Evolutionary conservation across 2,797 vertebrate species (phyloP), one percentile per base, ranked within the genome.

Genomic region (Cryptoprocta ferox): DNA sequence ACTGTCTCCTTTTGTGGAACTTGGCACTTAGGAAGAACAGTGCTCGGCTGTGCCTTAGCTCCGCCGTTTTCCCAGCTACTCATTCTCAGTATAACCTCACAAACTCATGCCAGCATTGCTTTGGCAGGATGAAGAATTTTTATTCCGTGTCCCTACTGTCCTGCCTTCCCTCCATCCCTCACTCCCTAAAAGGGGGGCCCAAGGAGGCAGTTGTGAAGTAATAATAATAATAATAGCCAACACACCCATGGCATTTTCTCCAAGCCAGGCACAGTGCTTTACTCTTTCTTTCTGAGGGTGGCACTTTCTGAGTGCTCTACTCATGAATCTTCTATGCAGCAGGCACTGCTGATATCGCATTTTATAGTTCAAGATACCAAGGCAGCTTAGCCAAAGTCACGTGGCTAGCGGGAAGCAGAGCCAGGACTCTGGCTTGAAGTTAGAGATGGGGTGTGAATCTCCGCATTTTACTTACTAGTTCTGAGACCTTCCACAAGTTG

Each of bases 91-190:
- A 5, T 35, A 39, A 59, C 15, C 19, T 45, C 26, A 30, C 71
- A 66, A 42, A 73, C 45, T 24, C 79, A 32, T 5, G 7, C 65
- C 24, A 59, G 6, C 3, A 32, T 48, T 70, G 32, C 88, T 89
- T 94, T 65, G 79, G 68, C 28, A 91, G 45, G 56, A n/a, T 63
- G 59, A 56, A 65, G 48, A 59, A 63, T 71, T 91, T 96, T 91
- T 88, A 85, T 45, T 79, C 65, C 28, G 13, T 32, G 80, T 92
- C 35, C 65, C 65, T 78, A 78, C 75, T 11, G 48, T 90, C 19
- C 76, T 93, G 21, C 3, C 83, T 53, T 96, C 45, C 63, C n/a
- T 68, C 83, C 18, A 92, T 3, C 32, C 71, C 59, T 92, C 21
- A 80, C 28, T 48, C 37, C 71, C 70, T 32, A 26, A 56, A 84